Base-by-base conservation (phyloP, 2,113 vertebrate species). In the Halichoerus grypus region DNA sequence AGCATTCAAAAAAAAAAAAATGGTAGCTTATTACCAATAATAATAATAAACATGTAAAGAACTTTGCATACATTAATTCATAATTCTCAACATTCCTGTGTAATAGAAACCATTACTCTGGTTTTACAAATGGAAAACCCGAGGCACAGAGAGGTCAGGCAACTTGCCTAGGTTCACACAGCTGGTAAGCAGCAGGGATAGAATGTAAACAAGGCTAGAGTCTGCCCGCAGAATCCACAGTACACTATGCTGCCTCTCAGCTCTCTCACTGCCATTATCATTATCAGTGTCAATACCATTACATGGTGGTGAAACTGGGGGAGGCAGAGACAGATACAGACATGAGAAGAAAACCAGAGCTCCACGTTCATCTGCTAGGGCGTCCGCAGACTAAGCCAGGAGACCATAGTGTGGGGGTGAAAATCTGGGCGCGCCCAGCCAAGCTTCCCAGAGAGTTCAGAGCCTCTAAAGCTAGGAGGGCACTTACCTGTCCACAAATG, bases 1-100 rank as follows among this genome's bases (percentile, higher is more conserved):
- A 86, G 26, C 57, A 92, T 61, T 31, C 22, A 51, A 69, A 61
- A 61, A 51, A 42, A 18, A 51, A 69, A 61, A 61, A 51, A 42
- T 15, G 16, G 39, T 33, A 67, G 28, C 21, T 92, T 53, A 63
- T 1, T 7, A 57, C 31, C 76, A 76, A 53, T 24, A 69, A 61
- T 36, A 69, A 93, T 36, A 69, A 90, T 36, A 49, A 49, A 81
- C 63, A 72, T 81, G 74, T 87, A 57, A 97, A 88, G 55, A 71
- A 39, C 36, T 65, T 77, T 57, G 21, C 24, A 33, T 33, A 19
- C 28, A 53, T 39, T 55, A 15, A 59, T 31, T 90, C 39, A 55
- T 69, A 71, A 76, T 49, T 83, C 55, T 72, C 24, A 42, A n/a
- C 28, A n/a, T 65, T 53, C 49, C n/a, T 42, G 7, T 67, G 42